Conservation (phyloP, 2,888 invertebrate species). For the Coleophora flavipennella region DNA sequence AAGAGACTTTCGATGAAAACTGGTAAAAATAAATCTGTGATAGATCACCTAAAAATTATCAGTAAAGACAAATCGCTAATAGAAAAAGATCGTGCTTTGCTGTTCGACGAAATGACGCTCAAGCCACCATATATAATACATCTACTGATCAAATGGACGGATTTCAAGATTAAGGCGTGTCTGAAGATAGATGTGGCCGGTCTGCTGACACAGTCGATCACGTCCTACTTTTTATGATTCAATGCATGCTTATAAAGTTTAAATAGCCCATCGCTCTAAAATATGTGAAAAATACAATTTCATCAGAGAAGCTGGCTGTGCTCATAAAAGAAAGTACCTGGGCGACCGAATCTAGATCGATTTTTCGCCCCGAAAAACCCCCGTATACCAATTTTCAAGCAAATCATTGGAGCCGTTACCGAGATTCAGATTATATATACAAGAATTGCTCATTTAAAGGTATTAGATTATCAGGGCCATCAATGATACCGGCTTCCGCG, state of each 20-base stretch:
- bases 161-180: conserved; percentile 12
- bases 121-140: conserved; percentile 7
- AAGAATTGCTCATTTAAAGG: too few species aligned
- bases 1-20: too few species aligned
- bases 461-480: conserved; percentile 7
- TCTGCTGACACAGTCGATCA: conserved; percentile 10
- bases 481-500: conserved; percentile 2
- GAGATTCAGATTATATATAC: too few species aligned
- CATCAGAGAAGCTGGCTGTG: conserved; percentile 6
- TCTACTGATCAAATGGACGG: conserved; percentile 9
- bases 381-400: too few species aligned
- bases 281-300: conserved; percentile 12
- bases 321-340: conserved; percentile 11
- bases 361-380: too few species aligned
- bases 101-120: conserved; percentile 14
- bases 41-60: conserved; percentile 4
- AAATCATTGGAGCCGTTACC: too few species aligned
- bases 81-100: conserved; percentile 6
- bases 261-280: conserved; percentile 15
- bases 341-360: too few species aligned
- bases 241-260: conserved; percentile 11
- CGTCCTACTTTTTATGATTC: conserved; percentile 14
- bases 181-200: conserved; percentile 6
- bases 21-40: conserved; percentile 2
- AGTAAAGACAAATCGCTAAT: not conserved